These are phyloP conservation scores for Thymelicus lineola DNA, from an alignment of 2,888 invertebrate species.

Conservation along the genomic window DNA sequence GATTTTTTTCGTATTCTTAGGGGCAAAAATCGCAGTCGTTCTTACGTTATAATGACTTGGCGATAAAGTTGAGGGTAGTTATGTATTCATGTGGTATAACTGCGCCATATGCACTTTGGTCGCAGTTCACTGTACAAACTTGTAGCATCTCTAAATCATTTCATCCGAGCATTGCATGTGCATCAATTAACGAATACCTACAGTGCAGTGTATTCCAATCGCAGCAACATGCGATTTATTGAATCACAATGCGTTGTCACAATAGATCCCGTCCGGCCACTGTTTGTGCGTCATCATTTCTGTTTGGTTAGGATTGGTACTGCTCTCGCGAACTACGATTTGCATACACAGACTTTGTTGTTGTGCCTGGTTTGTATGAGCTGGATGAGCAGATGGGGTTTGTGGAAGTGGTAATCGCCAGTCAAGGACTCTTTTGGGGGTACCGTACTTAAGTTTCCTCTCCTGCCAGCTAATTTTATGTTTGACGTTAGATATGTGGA, in stretches of 20 bases:
- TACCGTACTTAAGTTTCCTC: too few relatives aligned
- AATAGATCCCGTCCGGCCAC: conserved; percentile 16
- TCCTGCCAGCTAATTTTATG: too few relatives aligned
- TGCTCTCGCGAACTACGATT: not conserved
- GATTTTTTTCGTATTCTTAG: too few relatives aligned
- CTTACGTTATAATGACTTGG: too few relatives aligned
- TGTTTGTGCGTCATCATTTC: conserved; percentile 11
- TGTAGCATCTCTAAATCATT: conserved; percentile 6
- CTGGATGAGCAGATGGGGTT: too few relatives aligned
- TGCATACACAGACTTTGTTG: not conserved
- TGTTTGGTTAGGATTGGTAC: not conserved
- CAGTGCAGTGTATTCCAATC: conserved; percentile 5
- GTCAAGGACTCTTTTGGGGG: too few relatives aligned
- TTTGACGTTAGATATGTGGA: too few relatives aligned
- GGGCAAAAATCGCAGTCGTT: too few relatives aligned
- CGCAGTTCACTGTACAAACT: not conserved
- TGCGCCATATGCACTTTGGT: too few relatives aligned
- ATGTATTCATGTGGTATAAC: too few relatives aligned
- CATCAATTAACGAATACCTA: conserved; percentile 6
- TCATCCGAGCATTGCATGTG: conserved; percentile 1
- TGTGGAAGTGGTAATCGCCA: too few relatives aligned
- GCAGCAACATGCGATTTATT: conserved; percentile 20
- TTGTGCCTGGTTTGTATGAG: not conserved
- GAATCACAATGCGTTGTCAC: conserved; percentile 29
- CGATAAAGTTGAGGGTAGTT: too few relatives aligned